These are phyloP conservation scores for Macaria liturata DNA, from an alignment of 2,888 invertebrate genomes.

Conservation along the genomic window DNA sequence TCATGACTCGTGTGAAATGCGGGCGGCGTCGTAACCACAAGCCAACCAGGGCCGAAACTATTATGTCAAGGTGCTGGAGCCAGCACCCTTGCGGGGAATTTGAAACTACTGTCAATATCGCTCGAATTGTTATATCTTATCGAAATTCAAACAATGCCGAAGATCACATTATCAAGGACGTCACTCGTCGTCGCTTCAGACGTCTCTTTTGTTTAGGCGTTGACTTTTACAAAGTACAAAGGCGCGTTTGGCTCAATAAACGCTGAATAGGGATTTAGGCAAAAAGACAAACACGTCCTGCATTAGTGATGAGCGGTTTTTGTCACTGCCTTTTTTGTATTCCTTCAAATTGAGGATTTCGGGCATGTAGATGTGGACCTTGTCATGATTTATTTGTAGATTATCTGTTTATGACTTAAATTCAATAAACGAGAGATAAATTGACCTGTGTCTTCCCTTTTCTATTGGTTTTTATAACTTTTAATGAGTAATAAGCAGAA, in stretches of 20 bases:
- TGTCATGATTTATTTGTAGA: too few relatives aligned
- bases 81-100: not conserved
- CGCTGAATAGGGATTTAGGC: conserved; percentile 8
- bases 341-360: not conserved
- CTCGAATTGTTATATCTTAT: not conserved
- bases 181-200: conserved; percentile 4
- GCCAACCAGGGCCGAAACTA: conserved; percentile 4
- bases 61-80: conserved; percentile 2
- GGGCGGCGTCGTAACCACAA: conserved; percentile 9
- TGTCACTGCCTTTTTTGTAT: not conserved
- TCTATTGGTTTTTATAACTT: too few relatives aligned
- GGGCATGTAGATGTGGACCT: too few relatives aligned
- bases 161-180: not conserved
- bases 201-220: conserved; percentile 6
- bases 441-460: too few relatives aligned
- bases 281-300: conserved; percentile 4
- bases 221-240: conserved; percentile 1
- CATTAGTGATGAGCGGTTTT: conserved; percentile 1
- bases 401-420: too few relatives aligned
- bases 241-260: conserved; percentile 4
- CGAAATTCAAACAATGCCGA: not conserved
- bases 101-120: not conserved
- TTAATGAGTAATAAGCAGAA: too few relatives aligned
- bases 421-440: too few relatives aligned
- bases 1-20: conserved; percentile 6